Percentiles rank a stretch among this genome's conserved stretches.
Evolutionary conservation across 2,888 invertebrate genomes (phyloP).

Genomic region (Apodemia duryi): DNA sequence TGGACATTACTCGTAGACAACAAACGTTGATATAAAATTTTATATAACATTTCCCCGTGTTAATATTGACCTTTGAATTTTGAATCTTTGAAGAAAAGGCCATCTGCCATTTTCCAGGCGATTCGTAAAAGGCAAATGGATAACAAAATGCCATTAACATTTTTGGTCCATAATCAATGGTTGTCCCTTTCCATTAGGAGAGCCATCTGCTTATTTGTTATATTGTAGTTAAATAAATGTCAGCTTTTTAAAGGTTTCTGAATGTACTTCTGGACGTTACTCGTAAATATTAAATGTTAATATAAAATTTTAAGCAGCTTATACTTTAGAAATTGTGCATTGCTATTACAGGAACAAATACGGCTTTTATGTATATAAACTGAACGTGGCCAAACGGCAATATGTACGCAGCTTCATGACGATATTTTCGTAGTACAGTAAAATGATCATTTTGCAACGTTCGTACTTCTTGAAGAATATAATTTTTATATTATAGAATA

Average conservation of each 20-base stretch:
- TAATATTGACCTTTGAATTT: too few relatives aligned
- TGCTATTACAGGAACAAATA: conserved; percentile 11
- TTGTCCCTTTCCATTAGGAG: too few relatives aligned
- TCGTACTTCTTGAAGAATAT: not conserved
- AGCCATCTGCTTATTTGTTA: too few relatives aligned
- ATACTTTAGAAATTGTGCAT: not conserved
- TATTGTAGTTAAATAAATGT: too few relatives aligned
- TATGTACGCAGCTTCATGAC: not conserved
- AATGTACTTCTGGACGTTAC: not conserved
- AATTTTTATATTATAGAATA: too few relatives aligned
- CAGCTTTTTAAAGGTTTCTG: too few relatives aligned
- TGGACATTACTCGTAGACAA: not conserved
- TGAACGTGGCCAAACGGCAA: not conserved
- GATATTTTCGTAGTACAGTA: not conserved
- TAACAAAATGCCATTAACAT: too few relatives aligned
- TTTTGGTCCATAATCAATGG: too few relatives aligned
- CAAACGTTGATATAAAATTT: not conserved
- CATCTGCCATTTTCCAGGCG: too few relatives aligned
- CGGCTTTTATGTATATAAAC: not conserved
- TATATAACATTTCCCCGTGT: not conserved
- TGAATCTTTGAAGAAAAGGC: too few relatives aligned
- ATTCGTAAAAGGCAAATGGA: too few relatives aligned
- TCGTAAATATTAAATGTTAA: not conserved
- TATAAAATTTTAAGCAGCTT: conserved; percentile 8
- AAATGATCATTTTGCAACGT: not conserved